Conservation (phyloP, 2,113 vertebrate genomes). For the Proteles cristata region DNA sequence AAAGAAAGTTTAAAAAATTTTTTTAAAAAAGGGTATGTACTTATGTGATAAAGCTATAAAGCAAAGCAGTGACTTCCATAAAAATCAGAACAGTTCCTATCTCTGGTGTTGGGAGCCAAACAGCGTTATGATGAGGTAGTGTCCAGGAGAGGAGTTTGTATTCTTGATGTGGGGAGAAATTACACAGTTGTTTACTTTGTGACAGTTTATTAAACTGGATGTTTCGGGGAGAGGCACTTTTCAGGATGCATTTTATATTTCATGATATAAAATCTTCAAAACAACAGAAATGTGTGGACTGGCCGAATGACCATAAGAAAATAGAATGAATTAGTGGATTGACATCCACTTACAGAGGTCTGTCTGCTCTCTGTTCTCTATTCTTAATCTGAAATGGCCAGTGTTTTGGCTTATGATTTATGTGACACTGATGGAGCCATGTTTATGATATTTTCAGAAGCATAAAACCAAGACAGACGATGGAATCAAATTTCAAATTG, state of each 20-base stretch:
- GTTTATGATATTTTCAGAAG: constrained; percentile 22
- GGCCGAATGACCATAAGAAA: neutral
- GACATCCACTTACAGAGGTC: neutral
- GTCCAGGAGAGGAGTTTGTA: neutral
- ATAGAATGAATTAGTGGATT: neutral
- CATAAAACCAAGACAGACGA: neutral
- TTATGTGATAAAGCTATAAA: neutral
- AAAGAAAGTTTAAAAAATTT: too few species aligned
- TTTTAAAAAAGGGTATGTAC: neutral
- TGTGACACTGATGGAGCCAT: neutral
- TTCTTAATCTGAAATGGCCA: neutral
- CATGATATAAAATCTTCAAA: neutral
- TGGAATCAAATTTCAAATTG: constrained; percentile 36
- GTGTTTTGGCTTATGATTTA: neutral
- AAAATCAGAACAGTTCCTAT: neutral
- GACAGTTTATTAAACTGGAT: neutral
- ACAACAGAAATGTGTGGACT: neutral
- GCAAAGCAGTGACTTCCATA: neutral
- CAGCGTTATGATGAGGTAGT: too few species aligned
- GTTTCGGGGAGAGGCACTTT: neutral
- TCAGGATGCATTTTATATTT: neutral
- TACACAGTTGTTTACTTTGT: neutral
- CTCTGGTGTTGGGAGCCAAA: neutral
- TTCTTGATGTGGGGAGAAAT: neutral
- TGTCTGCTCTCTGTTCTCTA: neutral